Percentiles rank a stretch among this genome's conserved stretches.
These are phyloP conservation scores for Dryococelus australis DNA, from an alignment of 2,888 invertebrate species.

Conservation along the genomic window DNA sequence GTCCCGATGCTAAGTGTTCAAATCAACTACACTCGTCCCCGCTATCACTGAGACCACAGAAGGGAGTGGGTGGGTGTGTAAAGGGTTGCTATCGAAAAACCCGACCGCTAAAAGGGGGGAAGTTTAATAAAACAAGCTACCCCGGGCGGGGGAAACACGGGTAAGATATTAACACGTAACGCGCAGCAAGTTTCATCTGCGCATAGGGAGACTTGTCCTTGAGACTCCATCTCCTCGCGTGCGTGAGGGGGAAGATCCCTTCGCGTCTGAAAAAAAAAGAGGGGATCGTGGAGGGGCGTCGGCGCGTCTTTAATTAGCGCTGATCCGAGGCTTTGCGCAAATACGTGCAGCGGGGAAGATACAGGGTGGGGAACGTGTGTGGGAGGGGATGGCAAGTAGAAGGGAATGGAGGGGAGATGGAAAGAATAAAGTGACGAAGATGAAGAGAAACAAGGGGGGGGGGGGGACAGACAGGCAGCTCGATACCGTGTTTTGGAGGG, in stretches of 20 bases:
- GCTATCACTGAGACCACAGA: no score
- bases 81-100: no score
- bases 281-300: background rate
- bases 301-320: background rate
- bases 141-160: background rate
- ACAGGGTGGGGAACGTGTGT: background rate
- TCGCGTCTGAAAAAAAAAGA: background rate
- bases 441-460: background rate
- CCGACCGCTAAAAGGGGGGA: no score
- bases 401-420: background rate
- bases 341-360: background rate
- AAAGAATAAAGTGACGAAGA: background rate
- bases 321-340: slow-evolving; percentile 11
- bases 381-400: background rate
- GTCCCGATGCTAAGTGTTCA: no score
- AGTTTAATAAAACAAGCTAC: background rate
- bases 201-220: background rate
- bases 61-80: no score
- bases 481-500: no score
- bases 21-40: no score
- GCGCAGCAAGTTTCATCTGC: background rate
- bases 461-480: background rate
- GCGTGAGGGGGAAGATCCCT: background rate
- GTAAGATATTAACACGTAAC: background rate
- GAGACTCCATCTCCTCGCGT: background rate